Conservation (phyloP, 2,888 invertebrate genomes). For the Lasioglossum pauxillum region DNA sequence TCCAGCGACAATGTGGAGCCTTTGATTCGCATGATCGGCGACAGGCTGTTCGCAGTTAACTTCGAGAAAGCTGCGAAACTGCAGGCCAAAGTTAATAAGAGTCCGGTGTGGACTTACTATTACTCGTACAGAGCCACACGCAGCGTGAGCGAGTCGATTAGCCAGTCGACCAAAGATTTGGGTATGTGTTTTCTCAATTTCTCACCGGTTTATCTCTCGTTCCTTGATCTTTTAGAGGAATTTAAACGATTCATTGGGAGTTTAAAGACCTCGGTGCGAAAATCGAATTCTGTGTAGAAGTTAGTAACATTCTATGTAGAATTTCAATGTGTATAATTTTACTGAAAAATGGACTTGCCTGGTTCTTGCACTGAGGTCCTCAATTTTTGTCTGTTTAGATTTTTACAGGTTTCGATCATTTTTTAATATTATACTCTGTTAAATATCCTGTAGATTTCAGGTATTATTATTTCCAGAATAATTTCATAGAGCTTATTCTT, state of each 20-base stretch:
- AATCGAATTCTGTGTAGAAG: background rate
- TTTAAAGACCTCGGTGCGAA: background rate
- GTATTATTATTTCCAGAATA: background rate
- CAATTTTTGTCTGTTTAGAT: background rate
- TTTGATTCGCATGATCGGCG: constrained; percentile 86
- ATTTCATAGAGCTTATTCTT: constrained; percentile 32
- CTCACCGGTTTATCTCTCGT: background rate
- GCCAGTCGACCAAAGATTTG: constrained; percentile 69
- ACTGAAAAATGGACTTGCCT: background rate
- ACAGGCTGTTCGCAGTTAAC: constrained; percentile 86
- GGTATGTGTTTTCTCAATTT: constrained; percentile 22
- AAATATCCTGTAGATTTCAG: background rate
- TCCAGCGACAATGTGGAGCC: constrained; percentile 81
- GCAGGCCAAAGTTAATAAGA: constrained; percentile 85
- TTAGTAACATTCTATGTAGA: no score
- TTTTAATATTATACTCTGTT: background rate
- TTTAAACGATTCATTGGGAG: background rate
- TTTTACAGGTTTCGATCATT: background rate
- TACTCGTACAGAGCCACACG: constrained; percentile 86
- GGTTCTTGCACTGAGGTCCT: background rate
- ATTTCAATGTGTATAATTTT: background rate
- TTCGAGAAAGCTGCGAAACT: constrained; percentile 86
- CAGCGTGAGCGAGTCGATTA: constrained; percentile 86
- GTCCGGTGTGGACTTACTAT: constrained; percentile 87
- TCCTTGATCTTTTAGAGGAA: background rate